Evolutionary conservation across 2,797 vertebrate genomes (phyloP).

Genomic region (Glyptemys insculpta): DNA sequence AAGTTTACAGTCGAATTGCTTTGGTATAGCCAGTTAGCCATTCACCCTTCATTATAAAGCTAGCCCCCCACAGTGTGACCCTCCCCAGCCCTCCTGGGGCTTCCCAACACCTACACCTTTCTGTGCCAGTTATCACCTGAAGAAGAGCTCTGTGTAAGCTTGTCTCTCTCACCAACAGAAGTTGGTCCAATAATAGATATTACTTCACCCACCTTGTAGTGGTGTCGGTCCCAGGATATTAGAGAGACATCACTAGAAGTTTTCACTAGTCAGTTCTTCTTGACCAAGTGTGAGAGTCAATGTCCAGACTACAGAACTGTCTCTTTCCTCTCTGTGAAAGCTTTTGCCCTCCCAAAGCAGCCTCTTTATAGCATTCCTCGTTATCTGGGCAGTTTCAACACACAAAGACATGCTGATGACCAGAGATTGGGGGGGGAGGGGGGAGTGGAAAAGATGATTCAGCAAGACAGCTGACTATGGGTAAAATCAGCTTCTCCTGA

Average conservation of each 20-base stretch:
- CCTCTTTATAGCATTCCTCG: background rate
- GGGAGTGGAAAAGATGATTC: background rate
- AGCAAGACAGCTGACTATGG: background rate
- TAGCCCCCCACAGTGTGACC: background rate
- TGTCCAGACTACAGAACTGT: background rate
- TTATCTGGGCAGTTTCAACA: background rate
- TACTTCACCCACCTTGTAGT: background rate
- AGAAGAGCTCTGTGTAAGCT: background rate
- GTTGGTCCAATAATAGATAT: background rate
- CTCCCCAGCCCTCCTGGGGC: background rate
- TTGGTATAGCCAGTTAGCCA: background rate
- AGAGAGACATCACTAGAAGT: background rate
- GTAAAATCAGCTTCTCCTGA: fast-evolving
- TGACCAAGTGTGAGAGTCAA: background rate
- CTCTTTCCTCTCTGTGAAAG: fast-evolving
- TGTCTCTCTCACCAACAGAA: background rate
- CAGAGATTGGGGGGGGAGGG: fast-evolving
- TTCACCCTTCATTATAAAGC: background rate
- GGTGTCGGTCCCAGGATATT: too few species aligned
- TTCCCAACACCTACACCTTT: background rate
- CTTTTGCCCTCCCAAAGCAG: fast-evolving
- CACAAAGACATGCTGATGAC: background rate
- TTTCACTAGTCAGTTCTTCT: background rate
- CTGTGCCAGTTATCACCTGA: background rate
- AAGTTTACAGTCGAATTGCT: background rate